Evolutionary conservation across 2,113 vertebrate species (phyloP).

Genomic region (Urocitellus parryii): DNA sequence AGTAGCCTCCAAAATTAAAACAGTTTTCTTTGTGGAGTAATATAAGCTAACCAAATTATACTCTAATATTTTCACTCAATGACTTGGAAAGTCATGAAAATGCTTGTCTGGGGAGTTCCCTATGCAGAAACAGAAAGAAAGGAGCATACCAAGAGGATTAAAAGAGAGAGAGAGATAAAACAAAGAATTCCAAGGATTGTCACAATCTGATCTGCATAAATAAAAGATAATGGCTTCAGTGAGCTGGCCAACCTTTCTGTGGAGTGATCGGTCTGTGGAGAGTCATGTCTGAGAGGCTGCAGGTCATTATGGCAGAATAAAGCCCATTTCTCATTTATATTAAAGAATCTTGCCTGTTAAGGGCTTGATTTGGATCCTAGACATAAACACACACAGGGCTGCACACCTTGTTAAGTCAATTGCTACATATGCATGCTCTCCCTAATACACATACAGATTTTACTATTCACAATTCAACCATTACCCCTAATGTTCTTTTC

Average conservation of each 20-base stretch:
- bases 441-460: slow-evolving; percentile 71
- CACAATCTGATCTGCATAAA: slow-evolving; percentile 83
- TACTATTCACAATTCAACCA: slow-evolving; percentile 61
- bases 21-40: slow-evolving; percentile 75
- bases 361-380: slow-evolving; percentile 80
- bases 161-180: slow-evolving; percentile 48
- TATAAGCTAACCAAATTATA: slow-evolving; percentile 79
- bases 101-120: slow-evolving; percentile 76
- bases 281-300: slow-evolving; percentile 78
- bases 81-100: slow-evolving; percentile 78
- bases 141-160: slow-evolving; percentile 51
- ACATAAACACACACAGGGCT: slow-evolving; percentile 68
- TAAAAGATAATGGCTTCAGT: slow-evolving; percentile 80
- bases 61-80: slow-evolving; percentile 77
- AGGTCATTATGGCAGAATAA: slow-evolving; percentile 81
- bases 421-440: slow-evolving; percentile 70
- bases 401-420: slow-evolving; percentile 82
- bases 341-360: slow-evolving; percentile 83
- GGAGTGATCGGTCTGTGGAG: slow-evolving; percentile 80
- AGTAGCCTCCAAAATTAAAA: slow-evolving; percentile 80
- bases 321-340: slow-evolving; percentile 84
- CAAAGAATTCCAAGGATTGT: slow-evolving; percentile 78
- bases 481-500: slow-evolving; percentile 56
- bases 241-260: slow-evolving; percentile 75
- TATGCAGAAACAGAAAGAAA: slow-evolving; percentile 72